Conservation (phyloP, 2,888 invertebrate species). For the Pollenia griseotomentosa region DNA sequence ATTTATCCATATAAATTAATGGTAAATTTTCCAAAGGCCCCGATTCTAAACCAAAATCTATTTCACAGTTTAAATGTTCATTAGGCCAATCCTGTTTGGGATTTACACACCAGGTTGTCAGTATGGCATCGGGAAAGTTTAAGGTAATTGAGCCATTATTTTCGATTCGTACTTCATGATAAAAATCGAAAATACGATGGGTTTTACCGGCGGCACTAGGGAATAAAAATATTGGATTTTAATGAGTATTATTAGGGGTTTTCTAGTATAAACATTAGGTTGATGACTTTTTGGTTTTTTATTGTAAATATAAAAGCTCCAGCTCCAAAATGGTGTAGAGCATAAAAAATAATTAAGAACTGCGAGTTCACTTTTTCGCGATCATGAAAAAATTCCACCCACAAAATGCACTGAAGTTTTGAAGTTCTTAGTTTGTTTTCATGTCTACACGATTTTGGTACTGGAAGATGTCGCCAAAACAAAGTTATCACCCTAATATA, state of each 20-base stretch:
- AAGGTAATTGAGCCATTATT: constrained; percentile 78
- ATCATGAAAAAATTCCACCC: too few relatives aligned
- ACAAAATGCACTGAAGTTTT: background rate
- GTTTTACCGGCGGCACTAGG: constrained; percentile 78
- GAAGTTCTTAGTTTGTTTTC: background rate
- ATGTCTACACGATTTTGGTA: background rate
- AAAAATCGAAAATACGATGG: constrained; percentile 74
- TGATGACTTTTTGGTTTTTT: too few relatives aligned
- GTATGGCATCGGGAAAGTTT: constrained; percentile 77
- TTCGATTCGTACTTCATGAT: constrained; percentile 76
- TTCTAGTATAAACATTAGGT: too few relatives aligned
- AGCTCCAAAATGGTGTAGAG: too few relatives aligned
- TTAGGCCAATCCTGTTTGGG: constrained; percentile 81
- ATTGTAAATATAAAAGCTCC: too few relatives aligned
- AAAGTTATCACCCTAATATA: too few relatives aligned
- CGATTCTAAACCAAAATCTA: constrained; percentile 78
- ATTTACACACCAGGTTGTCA: constrained; percentile 81
- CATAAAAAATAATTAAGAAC: too few relatives aligned
- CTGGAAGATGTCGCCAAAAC: too few relatives aligned
- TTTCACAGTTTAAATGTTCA: constrained; percentile 80
- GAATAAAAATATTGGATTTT: background rate
- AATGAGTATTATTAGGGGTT: background rate
- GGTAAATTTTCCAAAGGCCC: constrained; percentile 48
- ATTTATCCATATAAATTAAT: constrained; percentile 70
- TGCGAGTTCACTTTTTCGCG: too few relatives aligned